Conservation (phyloP, 1,140 invertebrate genomes). For the Nasonia vitripennis region DNA sequence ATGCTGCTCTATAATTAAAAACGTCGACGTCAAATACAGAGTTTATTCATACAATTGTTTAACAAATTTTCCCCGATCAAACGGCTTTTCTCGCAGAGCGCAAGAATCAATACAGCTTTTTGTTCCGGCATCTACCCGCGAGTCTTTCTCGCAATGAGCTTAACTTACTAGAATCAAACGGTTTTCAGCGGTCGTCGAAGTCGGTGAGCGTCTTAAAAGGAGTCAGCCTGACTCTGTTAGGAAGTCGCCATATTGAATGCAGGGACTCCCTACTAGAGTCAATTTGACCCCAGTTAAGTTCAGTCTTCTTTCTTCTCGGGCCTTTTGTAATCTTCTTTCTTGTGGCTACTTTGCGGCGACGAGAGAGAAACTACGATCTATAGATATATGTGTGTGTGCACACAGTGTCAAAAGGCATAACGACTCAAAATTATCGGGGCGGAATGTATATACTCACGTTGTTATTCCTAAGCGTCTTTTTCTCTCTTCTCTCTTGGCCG, state of each 20-base stretch:
- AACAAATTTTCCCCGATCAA: no score
- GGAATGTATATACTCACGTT: background rate
- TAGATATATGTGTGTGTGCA: background rate
- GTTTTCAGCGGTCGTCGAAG: background rate
- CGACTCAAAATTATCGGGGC: background rate
- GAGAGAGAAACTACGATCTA: background rate
- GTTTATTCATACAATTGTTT: no score
- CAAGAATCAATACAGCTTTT: no score
- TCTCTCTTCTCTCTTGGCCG: background rate
- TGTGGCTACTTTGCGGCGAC: background rate
- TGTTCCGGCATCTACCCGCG: no score
- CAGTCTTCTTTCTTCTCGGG: conserved; percentile 68
- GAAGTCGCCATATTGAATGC: conserved; percentile 88
- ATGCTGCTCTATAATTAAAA: no score
- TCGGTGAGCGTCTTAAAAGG: conserved; percentile 81
- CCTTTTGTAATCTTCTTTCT: conserved; percentile 45
- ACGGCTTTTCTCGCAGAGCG: no score
- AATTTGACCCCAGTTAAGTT: conserved; percentile 93
- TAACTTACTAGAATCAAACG: background rate
- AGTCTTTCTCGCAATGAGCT: background rate
- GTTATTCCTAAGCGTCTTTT: background rate
- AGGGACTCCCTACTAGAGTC: conserved; percentile 97
- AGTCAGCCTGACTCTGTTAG: conserved; percentile 97
- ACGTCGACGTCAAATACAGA: no score
- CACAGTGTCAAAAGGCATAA: background rate